phyloP scores from a whole-genome alignment of 2,888 invertebrate genomes.

The Oegoconia quadripuncta region DNA sequence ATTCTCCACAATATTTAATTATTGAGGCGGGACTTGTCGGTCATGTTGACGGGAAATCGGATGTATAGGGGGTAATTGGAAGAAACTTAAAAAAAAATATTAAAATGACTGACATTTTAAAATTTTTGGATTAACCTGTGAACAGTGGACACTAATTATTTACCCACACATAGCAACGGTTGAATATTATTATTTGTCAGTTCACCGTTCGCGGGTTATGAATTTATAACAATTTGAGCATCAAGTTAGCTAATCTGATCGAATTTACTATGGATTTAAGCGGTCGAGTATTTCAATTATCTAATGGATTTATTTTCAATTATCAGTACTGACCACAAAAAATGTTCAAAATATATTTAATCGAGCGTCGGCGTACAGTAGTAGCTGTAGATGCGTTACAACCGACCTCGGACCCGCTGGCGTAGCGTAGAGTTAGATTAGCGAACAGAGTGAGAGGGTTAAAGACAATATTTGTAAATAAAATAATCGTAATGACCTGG shows the following conservation, averaged over 20 bases:
- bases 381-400: constrained; percentile 59
- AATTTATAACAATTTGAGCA: constrained; percentile 45
- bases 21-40: constrained; percentile 54
- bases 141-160: constrained; percentile 37
- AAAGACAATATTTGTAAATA: constrained; percentile 81
- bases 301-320: constrained; percentile 59
- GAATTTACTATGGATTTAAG: constrained; percentile 78
- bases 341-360: constrained; percentile 61
- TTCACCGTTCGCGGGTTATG: constrained; percentile 47
- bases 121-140: constrained; percentile 42
- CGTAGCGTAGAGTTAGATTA: constrained; percentile 74
- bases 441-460: constrained; percentile 79
- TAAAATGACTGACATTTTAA: constrained; percentile 63
- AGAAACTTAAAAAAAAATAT: constrained; percentile 33
- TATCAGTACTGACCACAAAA: constrained; percentile 58
- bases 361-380: constrained; percentile 58
- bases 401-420: constrained; percentile 69
- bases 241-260: constrained; percentile 71
- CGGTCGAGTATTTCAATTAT: constrained; percentile 66
- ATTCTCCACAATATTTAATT: constrained; percentile 78
- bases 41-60: constrained; percentile 26
- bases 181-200: constrained; percentile 33
- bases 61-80: constrained; percentile 30
- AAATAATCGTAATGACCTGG: constrained; percentile 74
- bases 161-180: constrained; percentile 29